A percentile compares a stretch with the other conserved stretches of the same genome.
Conservation (phyloP, 2,888 invertebrate species). For the Anorthoa munda region DNA sequence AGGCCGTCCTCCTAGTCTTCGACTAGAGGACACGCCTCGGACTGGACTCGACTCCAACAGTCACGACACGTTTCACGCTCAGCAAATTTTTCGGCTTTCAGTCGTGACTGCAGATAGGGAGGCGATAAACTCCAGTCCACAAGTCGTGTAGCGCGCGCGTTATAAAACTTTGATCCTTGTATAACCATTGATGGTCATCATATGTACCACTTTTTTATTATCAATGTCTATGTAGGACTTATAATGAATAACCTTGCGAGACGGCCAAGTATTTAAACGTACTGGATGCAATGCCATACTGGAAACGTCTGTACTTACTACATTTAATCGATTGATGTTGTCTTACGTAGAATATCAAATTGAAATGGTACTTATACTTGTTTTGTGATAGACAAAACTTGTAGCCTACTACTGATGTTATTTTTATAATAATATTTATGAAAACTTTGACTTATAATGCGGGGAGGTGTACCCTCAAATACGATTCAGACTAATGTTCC, state of each 20-base stretch:
- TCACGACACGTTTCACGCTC: conserved; percentile 17
- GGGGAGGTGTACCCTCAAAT: conserved; percentile 9
- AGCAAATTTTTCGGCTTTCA: conserved; percentile 19
- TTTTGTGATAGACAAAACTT: conserved; percentile 25
- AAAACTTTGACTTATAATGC: conserved; percentile 27
- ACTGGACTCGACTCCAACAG: conserved; percentile 6
- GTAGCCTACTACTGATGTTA: conserved; percentile 33
- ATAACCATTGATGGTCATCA: conserved; percentile 11
- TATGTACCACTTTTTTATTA: conserved; percentile 22
- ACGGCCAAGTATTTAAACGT: conserved; percentile 52
- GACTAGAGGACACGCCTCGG: conserved; percentile 30
- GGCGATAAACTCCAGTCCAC: conserved; percentile 14
- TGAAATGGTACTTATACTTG: conserved; percentile 27
- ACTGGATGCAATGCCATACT: conserved; percentile 28
- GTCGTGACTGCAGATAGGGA: conserved; percentile 7
- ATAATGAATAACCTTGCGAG: conserved; percentile 25
- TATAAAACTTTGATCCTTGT: conserved; percentile 37
- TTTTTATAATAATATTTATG: conserved; percentile 46
- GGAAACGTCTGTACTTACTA: conserved; percentile 49
- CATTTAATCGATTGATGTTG: conserved; percentile 44
- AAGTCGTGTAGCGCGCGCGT: conserved; percentile 43
- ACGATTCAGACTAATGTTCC: conserved; percentile 52
- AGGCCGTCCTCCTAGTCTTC: conserved; percentile 40
- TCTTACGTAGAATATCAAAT: conserved; percentile 23
- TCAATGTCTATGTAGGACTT: conserved; percentile 35